Conservation (phyloP, 1,140 invertebrate species). For the Proales similis region DNA sequence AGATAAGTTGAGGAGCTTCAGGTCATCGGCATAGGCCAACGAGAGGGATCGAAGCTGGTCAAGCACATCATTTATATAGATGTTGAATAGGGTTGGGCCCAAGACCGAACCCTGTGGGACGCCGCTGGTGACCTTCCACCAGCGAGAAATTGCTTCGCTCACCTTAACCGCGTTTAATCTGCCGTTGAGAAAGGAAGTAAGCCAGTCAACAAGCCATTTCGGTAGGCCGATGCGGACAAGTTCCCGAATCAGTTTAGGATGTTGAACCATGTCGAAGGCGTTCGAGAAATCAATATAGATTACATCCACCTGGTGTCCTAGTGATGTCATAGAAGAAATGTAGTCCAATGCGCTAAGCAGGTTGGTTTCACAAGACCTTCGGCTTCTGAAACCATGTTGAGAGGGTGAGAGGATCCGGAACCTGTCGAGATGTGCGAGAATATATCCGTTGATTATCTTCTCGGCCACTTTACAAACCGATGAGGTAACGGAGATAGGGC, state of each 20-base stretch:
- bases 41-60: not conserved
- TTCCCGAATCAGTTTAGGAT: conserved; percentile 36
- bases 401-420: not conserved
- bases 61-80: conserved; percentile 40
- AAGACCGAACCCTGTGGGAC: conserved; percentile 41
- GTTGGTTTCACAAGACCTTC: conserved; percentile 10
- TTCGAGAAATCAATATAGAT: conserved; percentile 38
- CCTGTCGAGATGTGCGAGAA: not conserved
- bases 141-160: conserved; percentile 26
- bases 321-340: conserved; percentile 21
- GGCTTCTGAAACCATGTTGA: conserved; percentile 11
- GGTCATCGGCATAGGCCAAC: not conserved
- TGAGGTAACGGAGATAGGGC: conserved; percentile 34
- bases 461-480: conserved; percentile 18
- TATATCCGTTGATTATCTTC: conserved; percentile 11
- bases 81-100: conserved; percentile 39
- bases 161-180: conserved; percentile 35
- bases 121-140: conserved; percentile 24
- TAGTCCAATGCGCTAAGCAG: conserved; percentile 37
- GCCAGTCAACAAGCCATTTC: conserved; percentile 26
- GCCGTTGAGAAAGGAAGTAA: conserved; percentile 36
- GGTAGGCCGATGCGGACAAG: conserved; percentile 31
- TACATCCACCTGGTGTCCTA: conserved; percentile 20
- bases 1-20: too few relatives aligned
- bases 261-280: conserved; percentile 39